Evolutionary conservation across 2,797 vertebrate genomes (phyloP).

Genomic region (Nannoperca obscura): DNA sequence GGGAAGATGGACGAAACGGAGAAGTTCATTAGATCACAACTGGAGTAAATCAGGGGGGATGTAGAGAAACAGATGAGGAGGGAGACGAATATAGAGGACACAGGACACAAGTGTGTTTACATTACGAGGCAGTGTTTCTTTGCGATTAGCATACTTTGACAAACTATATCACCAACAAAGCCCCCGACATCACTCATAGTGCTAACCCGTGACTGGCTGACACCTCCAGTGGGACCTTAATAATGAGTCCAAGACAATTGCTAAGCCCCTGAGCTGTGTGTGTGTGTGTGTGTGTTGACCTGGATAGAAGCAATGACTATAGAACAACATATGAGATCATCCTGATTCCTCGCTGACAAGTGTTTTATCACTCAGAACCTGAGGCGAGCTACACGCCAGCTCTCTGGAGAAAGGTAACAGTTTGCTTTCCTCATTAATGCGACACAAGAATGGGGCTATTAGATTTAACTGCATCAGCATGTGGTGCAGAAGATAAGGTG

Average conservation of each 20-base stretch:
- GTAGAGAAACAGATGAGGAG: constrained; percentile 17
- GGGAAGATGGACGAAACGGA: not conserved
- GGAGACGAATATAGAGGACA: constrained; percentile 15
- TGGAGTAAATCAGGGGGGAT: constrained; percentile 39
- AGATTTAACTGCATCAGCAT: constrained; percentile 42
- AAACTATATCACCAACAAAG: constrained; percentile 41
- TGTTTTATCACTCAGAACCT: constrained; percentile 59
- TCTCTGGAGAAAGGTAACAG: constrained; percentile 40
- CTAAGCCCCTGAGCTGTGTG: constrained; percentile 12
- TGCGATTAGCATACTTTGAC: constrained; percentile 51
- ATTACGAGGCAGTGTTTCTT: constrained; percentile 52
- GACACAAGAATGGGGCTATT: constrained; percentile 26
- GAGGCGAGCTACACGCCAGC: constrained; percentile 11
- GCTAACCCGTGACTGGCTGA: constrained; percentile 48
- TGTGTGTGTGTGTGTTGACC: constrained; percentile 38
- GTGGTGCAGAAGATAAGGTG: constrained; percentile 29
- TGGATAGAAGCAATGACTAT: constrained; percentile 35
- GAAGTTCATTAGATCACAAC: constrained; percentile 18
- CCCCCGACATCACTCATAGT: constrained; percentile 28
- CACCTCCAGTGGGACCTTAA: constrained; percentile 48
- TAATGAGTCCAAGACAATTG: constrained; percentile 41
- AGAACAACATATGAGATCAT: constrained; percentile 74
- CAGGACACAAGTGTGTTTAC: constrained; percentile 78
- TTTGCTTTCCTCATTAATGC: constrained; percentile 53
- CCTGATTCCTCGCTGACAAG: constrained; percentile 44